Evolutionary conservation across 2,113 vertebrate genomes (phyloP), one percentile per base, ranked within the genome.

Genomic region (Pardalotus punctatus): DNA sequence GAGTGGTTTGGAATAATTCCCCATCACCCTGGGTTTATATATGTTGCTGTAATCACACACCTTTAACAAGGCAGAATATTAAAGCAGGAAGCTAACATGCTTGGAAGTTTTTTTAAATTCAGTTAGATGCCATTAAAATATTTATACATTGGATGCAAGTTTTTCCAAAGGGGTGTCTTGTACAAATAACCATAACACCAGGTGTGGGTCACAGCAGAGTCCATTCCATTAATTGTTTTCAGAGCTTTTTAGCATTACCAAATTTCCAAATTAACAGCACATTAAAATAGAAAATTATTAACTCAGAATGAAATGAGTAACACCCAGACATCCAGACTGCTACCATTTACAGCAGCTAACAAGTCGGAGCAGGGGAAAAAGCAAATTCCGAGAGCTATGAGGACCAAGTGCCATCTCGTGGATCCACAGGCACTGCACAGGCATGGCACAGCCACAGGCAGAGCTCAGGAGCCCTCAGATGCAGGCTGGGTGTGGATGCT

Each of bases 381-480:
- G 14, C 11, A 14, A 23, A 82, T 43, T n/a, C 23, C 7, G 42
- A 47, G 35, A 15, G 62, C 23, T 0, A 12, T 0, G 11, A 64
- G 81, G 40, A 40, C 14, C 87, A 82, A 22, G 73, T 90, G 96
- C 95, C 96, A 93, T 17, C 96, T 96, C 7, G 94, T 91, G 96
- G 96, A 29, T 19, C 31, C 33, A 9, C 2, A 5, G 69, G 31
- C 69, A 19, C 11, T 0, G 1, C 35, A 14, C 90, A 73, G 76
- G 62, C 71, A 36, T 1, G 1, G 25, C 38, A 6, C 20, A 7
- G 43, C n/a, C 27, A 6, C 24, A 8, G 35, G 3, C 0, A 0
- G 40, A 25, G 11, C 25, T 25, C 7, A 6, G 82, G 36, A 51
- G 43, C 2, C 50, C 29, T 4, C 54, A 17, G 71, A 2, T 17